phyloP scores from a whole-genome alignment of 1,140 invertebrate species.

The Bactericera cockerelli region DNA sequence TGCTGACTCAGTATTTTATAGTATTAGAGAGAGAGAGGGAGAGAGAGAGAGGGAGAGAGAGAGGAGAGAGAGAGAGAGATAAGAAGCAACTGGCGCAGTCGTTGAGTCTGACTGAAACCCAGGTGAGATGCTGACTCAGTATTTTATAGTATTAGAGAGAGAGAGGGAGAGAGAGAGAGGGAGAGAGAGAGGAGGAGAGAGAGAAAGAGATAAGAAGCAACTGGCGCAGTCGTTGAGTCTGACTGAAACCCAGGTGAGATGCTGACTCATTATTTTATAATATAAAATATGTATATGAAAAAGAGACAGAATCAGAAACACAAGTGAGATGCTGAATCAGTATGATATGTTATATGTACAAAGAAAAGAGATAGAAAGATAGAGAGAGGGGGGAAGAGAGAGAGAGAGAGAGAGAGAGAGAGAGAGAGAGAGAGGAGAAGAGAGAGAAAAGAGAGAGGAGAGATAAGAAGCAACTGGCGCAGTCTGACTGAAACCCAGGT shows the following conservation, averaged over 20 bases:
- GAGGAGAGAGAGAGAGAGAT: not conserved
- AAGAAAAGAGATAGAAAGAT: conserved; percentile 3
- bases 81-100: not conserved
- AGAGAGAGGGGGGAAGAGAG: conserved; percentile 6
- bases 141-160: no score
- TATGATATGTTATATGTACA: no score
- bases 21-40: no score
- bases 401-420: no score
- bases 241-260: not conserved
- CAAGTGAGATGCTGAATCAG: conserved; percentile 50
- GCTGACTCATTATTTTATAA: no score
- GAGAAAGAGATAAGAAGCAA: not conserved
- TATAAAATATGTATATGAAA: no score
- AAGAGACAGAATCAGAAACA: no score
- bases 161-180: no score
- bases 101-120: not conserved
- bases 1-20: not conserved
- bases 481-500: not conserved
- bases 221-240: not conserved
- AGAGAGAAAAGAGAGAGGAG: no score
- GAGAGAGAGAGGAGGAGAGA: no score
- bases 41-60: no score
- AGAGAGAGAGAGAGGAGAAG: no score
- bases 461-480: not conserved
- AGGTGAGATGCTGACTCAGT: not conserved